phyloP scores from a whole-genome alignment of 2,797 vertebrate genomes.

The Margarornis squamiger region DNA sequence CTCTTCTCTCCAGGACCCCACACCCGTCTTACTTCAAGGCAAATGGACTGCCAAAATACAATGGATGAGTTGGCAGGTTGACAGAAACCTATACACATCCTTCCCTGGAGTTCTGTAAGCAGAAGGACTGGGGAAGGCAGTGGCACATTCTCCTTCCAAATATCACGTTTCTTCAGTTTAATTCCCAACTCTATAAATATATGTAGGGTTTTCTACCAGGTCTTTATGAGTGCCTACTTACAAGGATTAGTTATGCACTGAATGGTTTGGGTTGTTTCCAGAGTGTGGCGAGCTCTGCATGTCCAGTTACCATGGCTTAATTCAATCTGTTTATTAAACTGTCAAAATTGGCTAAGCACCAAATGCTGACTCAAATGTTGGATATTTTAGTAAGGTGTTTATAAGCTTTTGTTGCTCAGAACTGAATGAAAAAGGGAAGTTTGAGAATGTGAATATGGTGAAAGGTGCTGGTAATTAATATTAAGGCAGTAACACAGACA shows the following conservation, averaged over 20 bases:
- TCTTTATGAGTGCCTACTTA: background rate
- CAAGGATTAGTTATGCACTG: constrained; percentile 23
- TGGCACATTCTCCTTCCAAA: background rate
- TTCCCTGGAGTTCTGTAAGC: background rate
- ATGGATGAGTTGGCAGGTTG: background rate
- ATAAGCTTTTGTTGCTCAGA: background rate
- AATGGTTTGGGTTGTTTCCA: constrained; percentile 30
- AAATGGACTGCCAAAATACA: background rate
- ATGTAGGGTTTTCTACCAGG: background rate
- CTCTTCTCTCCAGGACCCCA: background rate
- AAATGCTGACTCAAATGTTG: background rate
- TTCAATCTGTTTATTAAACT: constrained; percentile 4
- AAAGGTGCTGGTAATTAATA: background rate
- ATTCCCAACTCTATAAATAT: background rate
- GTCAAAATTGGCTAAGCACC: background rate
- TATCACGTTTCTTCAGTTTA: background rate
- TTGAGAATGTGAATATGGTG: background rate
- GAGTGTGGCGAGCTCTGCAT: background rate
- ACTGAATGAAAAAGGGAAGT: background rate
- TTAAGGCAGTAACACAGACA: background rate
- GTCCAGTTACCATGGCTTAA: background rate
- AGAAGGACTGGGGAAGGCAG: background rate
- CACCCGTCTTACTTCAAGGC: background rate
- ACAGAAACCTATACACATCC: background rate
- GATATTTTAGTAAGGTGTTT: constrained; percentile 38